These are phyloP conservation scores for Rhea americana DNA, from an alignment of 2,113 vertebrate species.

Conservation along the genomic window DNA sequence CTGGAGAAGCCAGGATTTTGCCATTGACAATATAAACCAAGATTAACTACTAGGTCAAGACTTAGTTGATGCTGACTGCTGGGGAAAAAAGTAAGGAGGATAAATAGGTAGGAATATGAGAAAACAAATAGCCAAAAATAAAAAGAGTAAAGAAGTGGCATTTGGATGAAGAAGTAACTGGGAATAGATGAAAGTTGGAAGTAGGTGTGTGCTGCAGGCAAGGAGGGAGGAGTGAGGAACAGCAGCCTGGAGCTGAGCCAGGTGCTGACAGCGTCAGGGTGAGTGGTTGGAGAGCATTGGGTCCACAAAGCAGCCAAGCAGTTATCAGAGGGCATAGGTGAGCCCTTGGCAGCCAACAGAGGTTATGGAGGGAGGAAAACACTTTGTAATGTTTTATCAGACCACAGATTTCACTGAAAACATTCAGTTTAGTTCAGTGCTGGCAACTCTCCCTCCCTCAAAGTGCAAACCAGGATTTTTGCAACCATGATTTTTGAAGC, in stretches of 20 bases:
- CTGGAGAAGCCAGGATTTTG: not conserved
- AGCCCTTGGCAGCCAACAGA: not conserved
- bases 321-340: rapidly evolving
- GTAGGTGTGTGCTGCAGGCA: rapidly evolving
- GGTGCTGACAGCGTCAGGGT: rapidly evolving
- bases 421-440: not conserved
- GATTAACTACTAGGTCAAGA: not conserved
- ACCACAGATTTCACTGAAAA: not conserved
- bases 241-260: not conserved
- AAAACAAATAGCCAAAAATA: not conserved
- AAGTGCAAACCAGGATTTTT: not conserved
- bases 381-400: not conserved
- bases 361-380: not conserved
- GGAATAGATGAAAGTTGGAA: not conserved
- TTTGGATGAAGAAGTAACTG: not conserved
- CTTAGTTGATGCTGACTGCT: not conserved
- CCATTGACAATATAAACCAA: not conserved
- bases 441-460: not conserved
- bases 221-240: not conserved
- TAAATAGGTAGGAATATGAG: not conserved
- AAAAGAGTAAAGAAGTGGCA: not conserved
- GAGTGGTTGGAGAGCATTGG: not conserved
- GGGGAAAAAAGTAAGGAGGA: not conserved
- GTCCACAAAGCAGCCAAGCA: not conserved
- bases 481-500: not conserved